Evolutionary conservation across 2,888 invertebrate species (phyloP).

Genomic region (Nephrotoma appendiculata): DNA sequence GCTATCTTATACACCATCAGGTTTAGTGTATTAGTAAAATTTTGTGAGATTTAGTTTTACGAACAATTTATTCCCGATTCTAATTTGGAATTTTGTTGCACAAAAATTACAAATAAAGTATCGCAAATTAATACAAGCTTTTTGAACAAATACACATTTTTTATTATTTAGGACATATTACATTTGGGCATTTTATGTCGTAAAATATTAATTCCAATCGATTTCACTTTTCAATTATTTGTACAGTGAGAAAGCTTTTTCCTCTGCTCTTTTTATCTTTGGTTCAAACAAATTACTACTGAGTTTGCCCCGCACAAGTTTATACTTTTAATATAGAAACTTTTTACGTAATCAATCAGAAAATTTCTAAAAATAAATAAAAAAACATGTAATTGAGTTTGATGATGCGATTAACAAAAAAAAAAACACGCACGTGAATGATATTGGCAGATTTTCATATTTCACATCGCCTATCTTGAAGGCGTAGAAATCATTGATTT

Average conservation of each 20-base stretch:
- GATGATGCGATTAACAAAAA: not conserved
- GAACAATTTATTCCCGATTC: too few relatives aligned
- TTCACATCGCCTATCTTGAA: not conserved
- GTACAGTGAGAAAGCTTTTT: not conserved
- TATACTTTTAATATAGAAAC: not conserved
- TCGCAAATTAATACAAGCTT: too few relatives aligned
- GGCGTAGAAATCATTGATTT: not conserved
- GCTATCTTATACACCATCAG: too few relatives aligned
- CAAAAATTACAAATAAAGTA: too few relatives aligned
- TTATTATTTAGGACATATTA: too few relatives aligned
- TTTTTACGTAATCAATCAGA: not conserved
- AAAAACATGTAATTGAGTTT: not conserved
- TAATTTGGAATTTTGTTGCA: too few relatives aligned
- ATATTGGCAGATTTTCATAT: not conserved
- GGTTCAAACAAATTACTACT: not conserved
- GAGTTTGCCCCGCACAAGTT: not conserved
- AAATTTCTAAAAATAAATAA: not conserved
- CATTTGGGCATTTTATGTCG: too few relatives aligned
- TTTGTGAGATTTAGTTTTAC: too few relatives aligned
- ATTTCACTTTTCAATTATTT: not conserved
- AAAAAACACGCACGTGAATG: not conserved
- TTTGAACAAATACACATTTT: too few relatives aligned
- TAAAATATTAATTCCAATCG: not conserved
- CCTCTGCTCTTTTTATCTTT: not conserved
- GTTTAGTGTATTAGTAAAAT: too few relatives aligned